Evolutionary conservation across 2,888 invertebrate genomes (phyloP).

Genomic region (Tethea ocularis): DNA sequence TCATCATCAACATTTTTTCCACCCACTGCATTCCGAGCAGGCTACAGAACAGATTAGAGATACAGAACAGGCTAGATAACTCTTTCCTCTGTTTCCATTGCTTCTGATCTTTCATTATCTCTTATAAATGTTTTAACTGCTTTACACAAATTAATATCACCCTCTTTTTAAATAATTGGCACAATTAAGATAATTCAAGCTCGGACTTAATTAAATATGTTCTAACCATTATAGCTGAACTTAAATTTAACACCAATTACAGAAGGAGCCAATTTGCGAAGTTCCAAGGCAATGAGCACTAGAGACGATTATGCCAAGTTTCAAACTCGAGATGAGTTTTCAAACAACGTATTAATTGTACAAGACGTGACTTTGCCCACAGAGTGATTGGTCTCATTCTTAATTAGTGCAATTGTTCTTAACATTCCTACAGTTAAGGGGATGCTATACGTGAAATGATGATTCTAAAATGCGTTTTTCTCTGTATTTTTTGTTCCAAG

Average conservation of each 20-base stretch:
- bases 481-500: no score
- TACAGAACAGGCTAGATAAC: not conserved
- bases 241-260: not conserved
- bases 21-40: not conserved
- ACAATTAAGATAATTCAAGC: no score
- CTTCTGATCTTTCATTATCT: not conserved
- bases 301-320: not conserved
- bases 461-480: no score
- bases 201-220: no score
- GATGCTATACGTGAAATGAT: no score
- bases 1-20: not conserved
- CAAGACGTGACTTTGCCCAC: constrained; percentile 2
- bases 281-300: not conserved
- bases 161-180: no score
- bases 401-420: constrained; percentile 5
- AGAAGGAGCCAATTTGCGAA: not conserved
- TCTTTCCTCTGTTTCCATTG: not conserved
- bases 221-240: not conserved
- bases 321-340: not conserved
- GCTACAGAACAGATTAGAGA: not conserved
- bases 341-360: not conserved
- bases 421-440: not conserved
- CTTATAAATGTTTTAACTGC: not conserved
- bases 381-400: constrained; percentile 5
- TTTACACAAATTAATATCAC: not conserved